Evolutionary conservation across 2,797 vertebrate species (phyloP).

Genomic region (Halcyon chelicuti): DNA sequence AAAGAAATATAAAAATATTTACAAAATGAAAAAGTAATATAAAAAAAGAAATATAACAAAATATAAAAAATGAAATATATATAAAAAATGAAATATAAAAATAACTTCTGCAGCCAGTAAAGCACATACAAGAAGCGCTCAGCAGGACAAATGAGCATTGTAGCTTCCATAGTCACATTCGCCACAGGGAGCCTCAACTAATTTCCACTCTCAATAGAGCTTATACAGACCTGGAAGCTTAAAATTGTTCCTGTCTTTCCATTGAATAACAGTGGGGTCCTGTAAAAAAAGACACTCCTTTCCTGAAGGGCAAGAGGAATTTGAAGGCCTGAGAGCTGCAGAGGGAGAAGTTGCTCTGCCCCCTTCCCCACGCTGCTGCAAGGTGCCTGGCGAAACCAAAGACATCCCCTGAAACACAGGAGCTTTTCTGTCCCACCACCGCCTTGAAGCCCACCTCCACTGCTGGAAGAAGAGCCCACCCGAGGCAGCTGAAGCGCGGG

Average conservation of each 20-base stretch:
- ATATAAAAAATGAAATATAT: too few relatives aligned
- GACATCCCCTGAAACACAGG: background rate
- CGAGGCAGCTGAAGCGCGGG: accelerated
- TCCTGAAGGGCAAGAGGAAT: conserved; percentile 40
- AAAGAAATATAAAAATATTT: background rate
- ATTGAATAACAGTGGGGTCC: conserved; percentile 55
- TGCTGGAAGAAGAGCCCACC: background rate
- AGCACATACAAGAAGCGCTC: conserved; percentile 55
- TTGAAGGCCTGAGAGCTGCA: background rate
- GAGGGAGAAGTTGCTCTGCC: background rate
- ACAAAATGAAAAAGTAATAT: background rate
- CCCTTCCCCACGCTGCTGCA: background rate
- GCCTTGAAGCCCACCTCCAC: background rate
- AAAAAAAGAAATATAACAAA: background rate
- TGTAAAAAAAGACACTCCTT: conserved; percentile 51
- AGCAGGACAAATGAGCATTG: conserved; percentile 72
- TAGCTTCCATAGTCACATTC: conserved; percentile 71
- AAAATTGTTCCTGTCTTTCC: conserved; percentile 65
- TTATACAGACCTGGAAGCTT: conserved; percentile 72
- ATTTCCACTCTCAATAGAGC: conserved; percentile 73
- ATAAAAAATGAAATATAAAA: too few relatives aligned
- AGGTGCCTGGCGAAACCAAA: background rate
- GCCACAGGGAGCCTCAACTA: conserved; percentile 67
- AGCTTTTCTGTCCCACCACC: background rate
- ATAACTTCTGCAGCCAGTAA: conserved; percentile 54